These are phyloP conservation scores for Heliothis virescens DNA, from an alignment of 1,140 invertebrate species.

Conservation along the genomic window DNA sequence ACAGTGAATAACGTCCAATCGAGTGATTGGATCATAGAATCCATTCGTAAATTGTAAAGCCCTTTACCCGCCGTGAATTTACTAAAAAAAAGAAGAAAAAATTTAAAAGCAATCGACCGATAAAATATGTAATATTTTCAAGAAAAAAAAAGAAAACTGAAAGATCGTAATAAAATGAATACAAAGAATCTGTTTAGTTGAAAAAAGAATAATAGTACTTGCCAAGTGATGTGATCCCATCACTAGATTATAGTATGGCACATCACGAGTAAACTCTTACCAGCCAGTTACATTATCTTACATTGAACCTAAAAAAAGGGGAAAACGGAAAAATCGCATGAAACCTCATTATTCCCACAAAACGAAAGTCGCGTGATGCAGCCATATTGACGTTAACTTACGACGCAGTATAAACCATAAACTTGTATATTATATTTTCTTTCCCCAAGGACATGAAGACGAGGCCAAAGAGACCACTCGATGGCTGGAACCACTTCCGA, in stretches of 20 bases:
- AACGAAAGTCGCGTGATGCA: conserved; percentile 34
- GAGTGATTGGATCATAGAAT: conserved; percentile 42
- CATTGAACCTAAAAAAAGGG: not conserved
- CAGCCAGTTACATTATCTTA: not conserved
- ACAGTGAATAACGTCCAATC: conserved; percentile 33
- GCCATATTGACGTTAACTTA: conserved; percentile 49
- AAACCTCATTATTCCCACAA: not conserved
- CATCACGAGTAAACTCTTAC: conserved; percentile 24
- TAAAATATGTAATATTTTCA: not conserved
- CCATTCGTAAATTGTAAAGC: not conserved
- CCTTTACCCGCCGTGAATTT: not conserved
- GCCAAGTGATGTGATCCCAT: conserved; percentile 43
- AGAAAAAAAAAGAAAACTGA: not conserved
- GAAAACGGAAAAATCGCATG: not conserved
- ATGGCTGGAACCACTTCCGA: conserved; percentile 41
- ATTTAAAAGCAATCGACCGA: not conserved
- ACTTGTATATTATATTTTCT: conserved; percentile 67
- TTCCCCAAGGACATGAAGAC: conserved; percentile 65
- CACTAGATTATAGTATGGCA: conserved; percentile 42
- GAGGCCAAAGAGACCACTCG: conserved; percentile 49
- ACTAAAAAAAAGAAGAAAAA: not conserved
- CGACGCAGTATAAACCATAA: conserved; percentile 56
- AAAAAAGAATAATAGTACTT: not conserved
- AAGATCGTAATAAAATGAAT: not conserved
- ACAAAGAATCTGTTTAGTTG: not conserved